Conservation (phyloP, 2,797 vertebrate species). For the Potorous gilbertii region DNA sequence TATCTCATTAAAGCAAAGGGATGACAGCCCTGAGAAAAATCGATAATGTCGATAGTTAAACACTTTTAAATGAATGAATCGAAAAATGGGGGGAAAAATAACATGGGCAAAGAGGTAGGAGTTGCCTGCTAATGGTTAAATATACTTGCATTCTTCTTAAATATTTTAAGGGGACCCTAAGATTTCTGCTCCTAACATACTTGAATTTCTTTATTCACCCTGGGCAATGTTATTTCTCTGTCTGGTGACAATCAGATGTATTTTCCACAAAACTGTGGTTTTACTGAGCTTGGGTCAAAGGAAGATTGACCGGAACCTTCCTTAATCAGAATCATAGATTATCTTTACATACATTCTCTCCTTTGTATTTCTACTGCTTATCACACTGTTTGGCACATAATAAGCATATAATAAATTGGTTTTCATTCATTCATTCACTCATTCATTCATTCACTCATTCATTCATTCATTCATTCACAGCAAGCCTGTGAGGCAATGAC, state of each 20-base stretch:
- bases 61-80: not conserved
- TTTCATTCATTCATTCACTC: not conserved
- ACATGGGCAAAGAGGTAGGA: not conserved
- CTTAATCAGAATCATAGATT: not conserved
- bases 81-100: not conserved
- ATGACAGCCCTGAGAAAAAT: not conserved
- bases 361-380: not conserved
- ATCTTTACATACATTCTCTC: not conserved
- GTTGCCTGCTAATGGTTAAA: not conserved
- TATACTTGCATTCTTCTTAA: not conserved
- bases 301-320: not conserved
- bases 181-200: not conserved
- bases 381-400: not conserved
- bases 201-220: not conserved
- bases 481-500: not conserved
- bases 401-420: not conserved
- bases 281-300: not conserved
- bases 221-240: not conserved
- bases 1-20: constrained; percentile 2
- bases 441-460: not conserved
- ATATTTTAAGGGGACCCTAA: not conserved
- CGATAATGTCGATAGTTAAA: no score
- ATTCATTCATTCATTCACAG: not conserved
- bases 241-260: not conserved
- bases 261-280: not conserved